Evolutionary conservation across 2,797 vertebrate species (phyloP).

Genomic region (Clarias platycephalus): DNA sequence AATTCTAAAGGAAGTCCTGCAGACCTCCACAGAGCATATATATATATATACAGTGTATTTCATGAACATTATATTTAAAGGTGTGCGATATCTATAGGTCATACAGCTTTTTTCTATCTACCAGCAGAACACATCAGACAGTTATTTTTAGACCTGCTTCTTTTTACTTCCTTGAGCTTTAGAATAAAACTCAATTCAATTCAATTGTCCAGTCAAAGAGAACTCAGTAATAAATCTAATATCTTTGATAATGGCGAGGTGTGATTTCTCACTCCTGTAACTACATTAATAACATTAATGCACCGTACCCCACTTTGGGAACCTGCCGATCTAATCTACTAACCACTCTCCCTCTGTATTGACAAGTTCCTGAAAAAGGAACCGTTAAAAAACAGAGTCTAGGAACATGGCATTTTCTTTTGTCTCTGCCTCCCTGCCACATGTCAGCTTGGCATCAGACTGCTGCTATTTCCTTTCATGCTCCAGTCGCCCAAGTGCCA

Average conservation of each 20-base stretch:
- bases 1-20: not conserved
- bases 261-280: not conserved
- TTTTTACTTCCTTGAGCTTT: not conserved
- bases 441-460: slow-evolving; percentile 50
- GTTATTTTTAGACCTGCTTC: not conserved
- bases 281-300: not conserved
- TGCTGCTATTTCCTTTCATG: slow-evolving; percentile 39
- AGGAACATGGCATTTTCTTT: slow-evolving; percentile 41
- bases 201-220: slow-evolving; percentile 9
- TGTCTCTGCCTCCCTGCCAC: slow-evolving; percentile 38
- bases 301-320: not conserved
- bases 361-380: slow-evolving; percentile 11
- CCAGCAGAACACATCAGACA: not conserved
- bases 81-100: not conserved
- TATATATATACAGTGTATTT: not conserved
- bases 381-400: slow-evolving; percentile 30
- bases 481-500: slow-evolving; percentile 44
- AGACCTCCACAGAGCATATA: no score
- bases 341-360: not conserved
- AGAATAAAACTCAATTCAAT: not conserved
- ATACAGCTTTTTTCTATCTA: not conserved
- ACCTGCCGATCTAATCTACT: not conserved
- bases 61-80: not conserved
- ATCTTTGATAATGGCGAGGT: not conserved
- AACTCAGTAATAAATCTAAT: not conserved